Evolutionary conservation across 2,113 vertebrate species (phyloP), one percentile per base, ranked within the genome.

Genomic region (Talpa occidentalis): DNA sequence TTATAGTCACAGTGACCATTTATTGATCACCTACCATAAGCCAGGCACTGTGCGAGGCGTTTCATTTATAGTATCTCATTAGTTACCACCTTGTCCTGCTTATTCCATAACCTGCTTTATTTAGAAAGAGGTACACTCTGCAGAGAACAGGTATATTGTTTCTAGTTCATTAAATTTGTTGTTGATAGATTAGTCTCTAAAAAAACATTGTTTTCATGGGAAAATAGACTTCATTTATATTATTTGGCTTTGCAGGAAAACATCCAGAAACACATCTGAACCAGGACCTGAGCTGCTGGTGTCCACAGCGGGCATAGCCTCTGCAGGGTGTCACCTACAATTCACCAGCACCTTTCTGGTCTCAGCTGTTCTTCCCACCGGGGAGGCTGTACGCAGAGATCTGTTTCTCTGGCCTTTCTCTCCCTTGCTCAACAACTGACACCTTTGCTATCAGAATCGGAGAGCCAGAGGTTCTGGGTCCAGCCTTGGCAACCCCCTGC

Each of bases 91-190:
- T 40, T n/a, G 78, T 14, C 88, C 54, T 16, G 26, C 40, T 42
- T 60, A 60, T 52, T 49, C 56, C 2, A 5, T 3, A 0, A 9
- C 72, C 81, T 77, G 49, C 59, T 62, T 62, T 62, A 56, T 84
- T 88, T n/a, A 19, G 77, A 76, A 59, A 88, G 49, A 87, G n/a
- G 35, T 54, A 6, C 22, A 37, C 60, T 90, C 6, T 14, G 26
- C 52, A 44, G 49, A 44, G 56, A 85, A 32, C 12, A 17, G 37
- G 37, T 15, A 3, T 66, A 40, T 59, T 1, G 5, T 35, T 82
- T 74, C 90, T 54, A 40, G 35, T 73, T 91, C 59, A 28, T 76
- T 86, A 78, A 56, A 59, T 89, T 49, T 77, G 81, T 67, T 70
- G 37, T 72, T 44, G 66, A 73, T 93, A 62, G 56, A 66, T 56